phyloP scores from a whole-genome alignment of 1,140 invertebrate species.

The Meloidogyne hapla region DNA sequence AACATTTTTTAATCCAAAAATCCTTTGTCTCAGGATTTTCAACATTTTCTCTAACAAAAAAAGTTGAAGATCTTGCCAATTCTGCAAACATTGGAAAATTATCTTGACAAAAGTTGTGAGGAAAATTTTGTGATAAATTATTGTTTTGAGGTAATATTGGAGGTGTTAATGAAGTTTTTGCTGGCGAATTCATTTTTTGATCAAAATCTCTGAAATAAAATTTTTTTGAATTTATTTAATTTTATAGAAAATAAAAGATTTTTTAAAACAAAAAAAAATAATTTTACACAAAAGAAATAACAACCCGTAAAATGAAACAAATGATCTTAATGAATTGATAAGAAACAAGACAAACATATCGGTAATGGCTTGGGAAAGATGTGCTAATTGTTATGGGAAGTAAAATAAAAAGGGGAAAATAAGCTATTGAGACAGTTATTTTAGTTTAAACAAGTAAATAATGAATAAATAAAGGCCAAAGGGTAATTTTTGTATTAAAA shows the following conservation, averaged over 20 bases:
- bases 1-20: not conserved
- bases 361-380: not conserved
- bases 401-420: not conserved
- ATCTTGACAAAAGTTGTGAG: not conserved
- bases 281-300: conserved; percentile 3
- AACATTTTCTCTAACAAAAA: not conserved
- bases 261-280: too few species aligned
- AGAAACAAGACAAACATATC: not conserved
- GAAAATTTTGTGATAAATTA: not conserved
- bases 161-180: not conserved
- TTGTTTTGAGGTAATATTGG: not conserved
- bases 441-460: not conserved
- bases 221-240: too few species aligned
- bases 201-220: not conserved
- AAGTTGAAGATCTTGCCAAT: not conserved
- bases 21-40: conserved; percentile 1
- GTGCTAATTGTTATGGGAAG: not conserved
- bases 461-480: not conserved
- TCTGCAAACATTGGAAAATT: not conserved
- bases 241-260: not conserved
- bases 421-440: too few species aligned
- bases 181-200: not conserved
- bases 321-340: not conserved
- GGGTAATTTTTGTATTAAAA: too few species aligned
- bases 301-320: not conserved